Conservation (phyloP, 2,113 vertebrate species). For the Gobio gobio region DNA sequence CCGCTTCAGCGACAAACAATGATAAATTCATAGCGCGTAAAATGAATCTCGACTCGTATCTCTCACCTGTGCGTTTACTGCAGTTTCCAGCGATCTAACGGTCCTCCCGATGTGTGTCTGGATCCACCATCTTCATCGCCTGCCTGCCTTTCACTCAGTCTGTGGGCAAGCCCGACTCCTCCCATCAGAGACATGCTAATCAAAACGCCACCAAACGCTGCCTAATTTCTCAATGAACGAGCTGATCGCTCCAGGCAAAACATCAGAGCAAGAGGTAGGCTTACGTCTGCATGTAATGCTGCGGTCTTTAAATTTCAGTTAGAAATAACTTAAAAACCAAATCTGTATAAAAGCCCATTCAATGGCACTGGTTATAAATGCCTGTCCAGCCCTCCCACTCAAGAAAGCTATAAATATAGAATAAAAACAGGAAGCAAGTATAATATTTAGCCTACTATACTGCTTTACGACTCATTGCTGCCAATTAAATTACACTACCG, state of each 20-base stretch:
- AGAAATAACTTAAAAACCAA: background rate
- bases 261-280: background rate
- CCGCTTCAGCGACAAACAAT: background rate
- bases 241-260: background rate
- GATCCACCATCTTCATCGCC: conserved; percentile 73
- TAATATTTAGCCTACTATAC: background rate
- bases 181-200: conserved; percentile 56
- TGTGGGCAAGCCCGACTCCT: conserved; percentile 47
- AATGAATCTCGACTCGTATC: background rate
- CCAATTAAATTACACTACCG: background rate
- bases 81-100: conserved; percentile 53
- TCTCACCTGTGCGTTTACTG: conserved; percentile 66
- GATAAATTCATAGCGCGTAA: background rate
- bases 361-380: background rate
- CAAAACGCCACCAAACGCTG: conserved; percentile 25
- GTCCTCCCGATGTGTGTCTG: conserved; percentile 56
- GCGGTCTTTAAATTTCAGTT: background rate
- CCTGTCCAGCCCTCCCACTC: background rate
- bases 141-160: conserved; percentile 44
- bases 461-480: too few species aligned
- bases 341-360: background rate
- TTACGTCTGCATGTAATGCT: background rate
- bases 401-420: background rate
- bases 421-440: background rate
- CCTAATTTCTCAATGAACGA: conserved; percentile 39